These are phyloP conservation scores for Struthio camelus DNA, from an alignment of 2,113 vertebrate genomes.

Conservation along the genomic window DNA sequence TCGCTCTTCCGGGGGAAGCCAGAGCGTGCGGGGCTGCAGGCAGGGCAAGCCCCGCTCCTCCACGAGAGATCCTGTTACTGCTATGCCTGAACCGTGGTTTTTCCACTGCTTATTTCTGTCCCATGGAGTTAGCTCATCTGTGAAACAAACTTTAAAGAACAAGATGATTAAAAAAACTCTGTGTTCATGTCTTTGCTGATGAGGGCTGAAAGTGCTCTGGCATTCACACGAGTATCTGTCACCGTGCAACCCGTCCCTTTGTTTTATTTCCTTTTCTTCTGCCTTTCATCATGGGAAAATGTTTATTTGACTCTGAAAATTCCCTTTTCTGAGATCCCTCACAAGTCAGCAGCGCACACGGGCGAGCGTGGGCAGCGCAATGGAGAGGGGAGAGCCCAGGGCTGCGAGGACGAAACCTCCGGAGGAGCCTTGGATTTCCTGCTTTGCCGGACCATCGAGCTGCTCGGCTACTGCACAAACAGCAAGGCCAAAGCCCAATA, in stretches of 20 bases:
- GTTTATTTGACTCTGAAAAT: slow-evolving; percentile 28
- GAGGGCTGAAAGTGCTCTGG: not conserved
- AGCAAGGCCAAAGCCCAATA: not conserved
- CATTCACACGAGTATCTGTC: not conserved
- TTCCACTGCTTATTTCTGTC: not conserved
- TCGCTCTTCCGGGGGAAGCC: not conserved
- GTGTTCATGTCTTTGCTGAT: not conserved
- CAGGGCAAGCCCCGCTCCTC: not conserved
- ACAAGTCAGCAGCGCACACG: not conserved
- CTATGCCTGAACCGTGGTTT: not conserved
- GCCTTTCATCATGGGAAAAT: not conserved
- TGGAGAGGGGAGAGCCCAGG: not conserved
- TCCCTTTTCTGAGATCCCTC: not conserved
- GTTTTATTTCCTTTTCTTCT: not conserved
- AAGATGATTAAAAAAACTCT: not conserved
- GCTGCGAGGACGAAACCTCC: not conserved
- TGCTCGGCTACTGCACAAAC: not conserved
- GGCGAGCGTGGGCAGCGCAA: not conserved
- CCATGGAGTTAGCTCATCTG: not conserved
- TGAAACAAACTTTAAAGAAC: not conserved
- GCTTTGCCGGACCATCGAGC: not conserved
- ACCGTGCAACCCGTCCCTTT: not conserved
- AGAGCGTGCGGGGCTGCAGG: not conserved
- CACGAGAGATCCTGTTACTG: not conserved
- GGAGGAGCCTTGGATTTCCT: not conserved